phyloP scores from a whole-genome alignment of 1,140 invertebrate genomes.

The Tenebrio molitor region DNA sequence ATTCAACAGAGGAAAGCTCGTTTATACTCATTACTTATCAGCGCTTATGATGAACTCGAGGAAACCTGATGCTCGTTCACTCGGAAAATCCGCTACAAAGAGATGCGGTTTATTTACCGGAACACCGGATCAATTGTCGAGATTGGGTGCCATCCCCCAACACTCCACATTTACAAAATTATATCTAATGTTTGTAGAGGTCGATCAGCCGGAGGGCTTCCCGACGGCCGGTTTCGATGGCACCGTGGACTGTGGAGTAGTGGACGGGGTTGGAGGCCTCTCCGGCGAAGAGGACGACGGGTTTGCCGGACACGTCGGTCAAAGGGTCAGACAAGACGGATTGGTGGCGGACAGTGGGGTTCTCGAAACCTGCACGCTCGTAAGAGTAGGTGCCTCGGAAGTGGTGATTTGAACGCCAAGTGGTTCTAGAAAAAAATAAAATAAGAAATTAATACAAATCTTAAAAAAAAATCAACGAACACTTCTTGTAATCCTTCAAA shows the following conservation, averaged over 20 bases:
- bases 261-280: slow-evolving; percentile 78
- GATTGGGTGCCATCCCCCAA: no score
- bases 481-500: no score
- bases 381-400: slow-evolving; percentile 81
- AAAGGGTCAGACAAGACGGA: slow-evolving; percentile 72
- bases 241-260: slow-evolving; percentile 87
- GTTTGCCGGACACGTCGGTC: slow-evolving; percentile 53
- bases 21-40: slow-evolving; percentile 37
- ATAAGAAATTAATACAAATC: no score
- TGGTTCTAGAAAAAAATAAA: slow-evolving; percentile 71
- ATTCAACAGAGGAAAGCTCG: slow-evolving; percentile 3
- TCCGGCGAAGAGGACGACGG: slow-evolving; percentile 77
- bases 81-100: no score
- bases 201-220: slow-evolving; percentile 76
- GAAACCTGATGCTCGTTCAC: not conserved
- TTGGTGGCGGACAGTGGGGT: slow-evolving; percentile 62
- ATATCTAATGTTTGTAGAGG: slow-evolving; percentile 39
- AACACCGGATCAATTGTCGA: no score
- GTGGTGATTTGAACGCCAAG: slow-evolving; percentile 77
- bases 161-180: no score
- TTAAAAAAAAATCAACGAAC: no score
- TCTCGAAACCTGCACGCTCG: slow-evolving; percentile 72
- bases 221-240: slow-evolving; percentile 81
- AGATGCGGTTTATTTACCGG: no score
- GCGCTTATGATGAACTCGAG: not conserved